Conservation (phyloP, 2,797 vertebrate species). For the Epinephelus malabaricus region DNA sequence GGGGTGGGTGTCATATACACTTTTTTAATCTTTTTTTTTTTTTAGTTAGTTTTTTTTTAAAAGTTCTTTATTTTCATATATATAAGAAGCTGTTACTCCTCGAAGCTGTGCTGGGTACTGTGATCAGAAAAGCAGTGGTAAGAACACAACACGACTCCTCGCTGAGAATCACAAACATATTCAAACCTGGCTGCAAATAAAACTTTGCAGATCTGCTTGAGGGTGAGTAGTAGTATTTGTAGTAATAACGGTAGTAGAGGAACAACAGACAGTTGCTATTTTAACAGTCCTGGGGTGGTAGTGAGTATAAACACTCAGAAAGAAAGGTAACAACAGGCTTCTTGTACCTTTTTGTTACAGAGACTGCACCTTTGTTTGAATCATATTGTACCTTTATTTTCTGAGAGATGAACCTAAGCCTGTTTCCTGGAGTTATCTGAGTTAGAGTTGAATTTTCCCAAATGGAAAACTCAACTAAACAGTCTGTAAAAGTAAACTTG, state of each 20-base stretch:
- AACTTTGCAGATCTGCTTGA: conserved; percentile 86
- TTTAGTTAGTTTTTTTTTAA: conserved; percentile 32
- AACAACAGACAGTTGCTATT: conserved; percentile 75
- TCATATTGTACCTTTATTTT: conserved; percentile 28
- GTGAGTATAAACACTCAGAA: conserved; percentile 50
- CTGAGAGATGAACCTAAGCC: conserved; percentile 1
- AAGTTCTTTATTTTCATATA: conserved; percentile 42
- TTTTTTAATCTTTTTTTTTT: conserved; percentile 51
- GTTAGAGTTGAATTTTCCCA: conserved; percentile 42
- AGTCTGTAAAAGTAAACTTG: conserved; percentile 69
- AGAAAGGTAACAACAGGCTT: conserved; percentile 42
- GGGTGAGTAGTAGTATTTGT: conserved; percentile 45
- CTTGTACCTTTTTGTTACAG: conserved; percentile 36
- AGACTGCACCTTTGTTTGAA: conserved; percentile 51
- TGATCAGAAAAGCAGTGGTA: conserved; percentile 77
- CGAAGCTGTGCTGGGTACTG: conserved; percentile 81
- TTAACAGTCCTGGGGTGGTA: conserved; percentile 81
- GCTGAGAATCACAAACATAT: conserved; percentile 82
- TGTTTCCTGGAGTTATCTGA: conserved; percentile 60
- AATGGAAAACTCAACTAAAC: conserved; percentile 62
- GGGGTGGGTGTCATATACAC: conserved; percentile 64
- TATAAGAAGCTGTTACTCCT: conserved; percentile 73
- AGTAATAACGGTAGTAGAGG: conserved; percentile 41
- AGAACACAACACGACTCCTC: conserved; percentile 82
- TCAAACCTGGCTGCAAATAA: conserved; percentile 87